Base-by-base conservation (phyloP, 2,888 invertebrate species). In the Tolmerus cingulatus region DNA sequence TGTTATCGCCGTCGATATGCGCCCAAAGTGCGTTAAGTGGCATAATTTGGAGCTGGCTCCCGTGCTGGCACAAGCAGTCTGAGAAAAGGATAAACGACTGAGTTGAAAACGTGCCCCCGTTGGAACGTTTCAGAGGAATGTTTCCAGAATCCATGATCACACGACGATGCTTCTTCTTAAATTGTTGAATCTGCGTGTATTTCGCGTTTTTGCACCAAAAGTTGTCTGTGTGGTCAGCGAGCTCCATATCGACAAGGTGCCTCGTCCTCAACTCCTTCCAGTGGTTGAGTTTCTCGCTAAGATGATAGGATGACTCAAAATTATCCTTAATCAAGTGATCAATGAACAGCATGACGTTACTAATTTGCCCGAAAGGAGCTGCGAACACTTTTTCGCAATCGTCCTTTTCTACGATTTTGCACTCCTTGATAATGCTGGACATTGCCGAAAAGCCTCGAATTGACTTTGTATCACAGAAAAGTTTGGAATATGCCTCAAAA, bases 51-150 rank as follows among this genome's bases (percentile, higher is more conserved):
- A 95, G 94, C 37, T 95, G 95, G 55, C 96, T 96, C 90, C 94
- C 94, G 37, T 96, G 93, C 90, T 97, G 97, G 87, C 97, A 94
- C 89, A 98, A 95, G 87, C 96, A 93, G 92, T 98, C 97, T 87
- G 95, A 96, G 90, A 98, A 95, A 82, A 98, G 93, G 89, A 97
- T 94, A 90, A 98, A 97, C 94, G 95, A 95, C 90, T 97, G 96
- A 0, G 95, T 95, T 5, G 96, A 95, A 74, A 89, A 89, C 51
- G 96, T 94, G 30, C 96, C 95, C 40, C 95, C 95, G 90, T 95
- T 95, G 4, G 94, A 93, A 88, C 97, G 93, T 89, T 94, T 95
- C 2, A 98, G 92, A 0, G 96, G 95, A 89, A 95, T 94, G 8
- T 95, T 93, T 89, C 95, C 95, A 1, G 97, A 97, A 90, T 97